phyloP scores from a whole-genome alignment of 2,888 invertebrate genomes.

The Polia nebulosa region DNA sequence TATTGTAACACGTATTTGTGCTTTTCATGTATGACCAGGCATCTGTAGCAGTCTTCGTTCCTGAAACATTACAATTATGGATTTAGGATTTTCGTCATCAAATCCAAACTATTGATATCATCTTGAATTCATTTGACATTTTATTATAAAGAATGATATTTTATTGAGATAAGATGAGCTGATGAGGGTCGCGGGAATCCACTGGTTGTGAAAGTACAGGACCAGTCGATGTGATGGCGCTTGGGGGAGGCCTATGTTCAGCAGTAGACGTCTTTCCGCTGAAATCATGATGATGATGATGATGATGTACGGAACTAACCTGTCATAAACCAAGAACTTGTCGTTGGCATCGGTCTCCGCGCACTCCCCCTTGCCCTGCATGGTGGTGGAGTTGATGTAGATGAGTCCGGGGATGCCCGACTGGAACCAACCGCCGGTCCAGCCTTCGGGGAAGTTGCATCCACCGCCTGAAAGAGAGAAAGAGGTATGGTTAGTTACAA shows the following conservation, averaged over 20 bases:
- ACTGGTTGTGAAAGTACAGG: too few relatives aligned
- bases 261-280: too few relatives aligned
- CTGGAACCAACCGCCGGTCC: constrained; percentile 95
- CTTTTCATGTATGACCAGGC: constrained; percentile 94
- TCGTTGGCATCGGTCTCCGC: constrained; percentile 92
- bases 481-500: not conserved
- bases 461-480: constrained; percentile 88
- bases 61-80: constrained; percentile 91
- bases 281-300: too few relatives aligned
- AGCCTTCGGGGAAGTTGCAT: constrained; percentile 93
- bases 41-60: constrained; percentile 93
- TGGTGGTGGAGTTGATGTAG: constrained; percentile 92
- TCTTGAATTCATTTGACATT: too few relatives aligned
- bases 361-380: constrained; percentile 93
- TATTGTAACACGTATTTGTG: constrained; percentile 95
- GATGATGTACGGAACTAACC: constrained; percentile 79
- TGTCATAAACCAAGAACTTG: constrained; percentile 93
- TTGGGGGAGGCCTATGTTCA: too few relatives aligned
- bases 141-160: too few relatives aligned
- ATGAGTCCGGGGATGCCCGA: constrained; percentile 92
- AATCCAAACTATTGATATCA: too few relatives aligned
- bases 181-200: too few relatives aligned
- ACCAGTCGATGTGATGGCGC: too few relatives aligned
- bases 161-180: too few relatives aligned
- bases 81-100: not conserved